These are phyloP conservation scores for Menura novaehollandiae DNA, from an alignment of 2,113 vertebrate species.

Conservation along the genomic window DNA sequence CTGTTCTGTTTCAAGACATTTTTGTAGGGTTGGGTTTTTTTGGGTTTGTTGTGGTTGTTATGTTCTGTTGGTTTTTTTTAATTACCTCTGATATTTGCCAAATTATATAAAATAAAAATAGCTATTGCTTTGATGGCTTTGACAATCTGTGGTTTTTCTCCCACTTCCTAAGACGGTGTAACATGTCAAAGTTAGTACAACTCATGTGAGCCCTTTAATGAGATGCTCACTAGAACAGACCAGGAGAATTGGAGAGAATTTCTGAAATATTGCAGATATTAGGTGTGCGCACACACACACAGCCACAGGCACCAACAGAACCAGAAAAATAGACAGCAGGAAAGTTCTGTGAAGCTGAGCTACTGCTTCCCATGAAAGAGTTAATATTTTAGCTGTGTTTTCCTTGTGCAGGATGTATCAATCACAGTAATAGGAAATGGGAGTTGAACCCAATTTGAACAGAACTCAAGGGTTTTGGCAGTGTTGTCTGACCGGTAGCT, in stretches of 20 bases:
- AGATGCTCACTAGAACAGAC: not conserved
- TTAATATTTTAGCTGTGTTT: not conserved
- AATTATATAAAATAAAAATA: not conserved
- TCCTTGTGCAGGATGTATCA: not conserved
- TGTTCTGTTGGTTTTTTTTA: not conserved
- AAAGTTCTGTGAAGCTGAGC: not conserved
- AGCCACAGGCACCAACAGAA: not conserved
- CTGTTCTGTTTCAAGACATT: not conserved
- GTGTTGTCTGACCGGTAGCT: not conserved
- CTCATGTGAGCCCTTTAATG: not conserved
- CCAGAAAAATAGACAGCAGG: not conserved
- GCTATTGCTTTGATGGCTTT: not conserved
- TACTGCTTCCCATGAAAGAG: not conserved
- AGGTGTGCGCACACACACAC: not conserved
- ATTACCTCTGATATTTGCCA: slow-evolving; percentile 2
- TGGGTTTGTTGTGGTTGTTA: not conserved
- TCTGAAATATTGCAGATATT: not conserved
- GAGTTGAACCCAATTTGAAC: not conserved
- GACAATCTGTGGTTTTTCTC: slow-evolving; percentile 10
- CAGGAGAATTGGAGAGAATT: not conserved
- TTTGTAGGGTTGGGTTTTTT: not conserved
- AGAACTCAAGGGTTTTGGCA: not conserved
- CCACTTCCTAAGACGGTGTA: slow-evolving; percentile 8
- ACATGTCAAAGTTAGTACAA: not conserved
- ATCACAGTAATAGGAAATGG: not conserved